Conservation (phyloP, 30 jellyfish, hydroid and myxozoan species). For the Aurelia aurita region DNA sequence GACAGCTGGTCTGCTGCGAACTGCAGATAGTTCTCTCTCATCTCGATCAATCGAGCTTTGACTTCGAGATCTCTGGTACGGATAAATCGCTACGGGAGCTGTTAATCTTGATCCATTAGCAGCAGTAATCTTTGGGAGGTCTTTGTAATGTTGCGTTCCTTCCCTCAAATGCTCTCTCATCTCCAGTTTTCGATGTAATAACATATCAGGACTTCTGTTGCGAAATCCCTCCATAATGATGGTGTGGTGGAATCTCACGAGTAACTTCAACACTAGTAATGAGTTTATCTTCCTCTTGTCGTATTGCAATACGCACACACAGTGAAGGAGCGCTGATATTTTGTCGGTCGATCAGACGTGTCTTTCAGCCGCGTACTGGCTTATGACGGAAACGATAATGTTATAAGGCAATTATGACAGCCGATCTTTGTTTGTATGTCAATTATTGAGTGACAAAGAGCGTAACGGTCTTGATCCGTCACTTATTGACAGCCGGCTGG, state of each 20-base stretch:
- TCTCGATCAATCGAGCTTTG: slow-evolving; percentile 19
- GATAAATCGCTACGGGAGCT: slow-evolving; percentile 64
- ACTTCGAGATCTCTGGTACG: slow-evolving; percentile 40
- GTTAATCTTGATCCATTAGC: slow-evolving; percentile 47
- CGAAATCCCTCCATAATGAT: slow-evolving; percentile 1
- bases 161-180: slow-evolving; percentile 29
- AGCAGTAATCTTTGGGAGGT: slow-evolving; percentile 20
- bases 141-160: not conserved
- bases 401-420: slow-evolving; percentile 53
- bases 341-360: not conserved
- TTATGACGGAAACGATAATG: slow-evolving; percentile 75
- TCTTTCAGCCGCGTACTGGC: slow-evolving; percentile 31
- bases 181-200: not conserved
- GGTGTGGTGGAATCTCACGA: not conserved
- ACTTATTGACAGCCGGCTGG: slow-evolving; percentile 46
- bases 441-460: slow-evolving; percentile 58
- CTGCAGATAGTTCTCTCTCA: slow-evolving; percentile 15
- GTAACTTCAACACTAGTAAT: too few relatives aligned
- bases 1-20: slow-evolving; percentile 21
- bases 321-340: too few relatives aligned
- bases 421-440: slow-evolving; percentile 68
- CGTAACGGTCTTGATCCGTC: slow-evolving; percentile 72
- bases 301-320: too few relatives aligned
- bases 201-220: not conserved
- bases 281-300: too few relatives aligned